Percentiles rank a stretch among this genome's conserved stretches.
phyloP scores from a whole-genome alignment of 2,113 vertebrate genomes.

The Bungarus multicinctus region DNA sequence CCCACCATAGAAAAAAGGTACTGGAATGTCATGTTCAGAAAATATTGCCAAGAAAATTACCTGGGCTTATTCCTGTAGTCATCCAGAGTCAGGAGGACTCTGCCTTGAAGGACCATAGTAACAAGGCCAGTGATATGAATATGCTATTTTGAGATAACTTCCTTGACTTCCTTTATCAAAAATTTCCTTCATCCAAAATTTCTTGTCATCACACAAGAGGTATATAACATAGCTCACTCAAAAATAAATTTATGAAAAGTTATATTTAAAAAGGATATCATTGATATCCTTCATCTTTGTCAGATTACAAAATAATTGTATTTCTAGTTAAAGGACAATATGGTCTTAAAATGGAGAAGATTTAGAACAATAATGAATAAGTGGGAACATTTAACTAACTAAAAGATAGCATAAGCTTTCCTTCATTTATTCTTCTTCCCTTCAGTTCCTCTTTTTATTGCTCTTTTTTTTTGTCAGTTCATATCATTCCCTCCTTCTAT shows the following conservation, averaged over 20 bases:
- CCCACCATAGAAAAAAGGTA: neutral
- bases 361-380: neutral
- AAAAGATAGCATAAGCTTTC: neutral
- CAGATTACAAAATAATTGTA: neutral
- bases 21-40: neutral
- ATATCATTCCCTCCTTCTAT: neutral
- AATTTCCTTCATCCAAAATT: neutral
- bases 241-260: neutral
- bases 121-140: neutral
- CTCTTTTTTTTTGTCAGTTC: neutral
- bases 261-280: neutral
- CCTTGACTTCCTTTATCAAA: neutral
- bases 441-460: neutral
- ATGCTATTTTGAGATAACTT: neutral
- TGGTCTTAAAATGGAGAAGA: neutral
- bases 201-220: neutral
- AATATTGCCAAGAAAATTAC: neutral
- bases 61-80: neutral
- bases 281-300: neutral
- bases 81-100: neutral
- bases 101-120: neutral
- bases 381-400: neutral
- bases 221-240: neutral
- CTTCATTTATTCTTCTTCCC: neutral
- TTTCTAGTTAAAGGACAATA: neutral